A percentile compares a stretch with the other conserved stretches of the same genome.
Evolutionary conservation across 2,888 invertebrate genomes (phyloP).

Genomic region (Ophonus ardosiacus): DNA sequence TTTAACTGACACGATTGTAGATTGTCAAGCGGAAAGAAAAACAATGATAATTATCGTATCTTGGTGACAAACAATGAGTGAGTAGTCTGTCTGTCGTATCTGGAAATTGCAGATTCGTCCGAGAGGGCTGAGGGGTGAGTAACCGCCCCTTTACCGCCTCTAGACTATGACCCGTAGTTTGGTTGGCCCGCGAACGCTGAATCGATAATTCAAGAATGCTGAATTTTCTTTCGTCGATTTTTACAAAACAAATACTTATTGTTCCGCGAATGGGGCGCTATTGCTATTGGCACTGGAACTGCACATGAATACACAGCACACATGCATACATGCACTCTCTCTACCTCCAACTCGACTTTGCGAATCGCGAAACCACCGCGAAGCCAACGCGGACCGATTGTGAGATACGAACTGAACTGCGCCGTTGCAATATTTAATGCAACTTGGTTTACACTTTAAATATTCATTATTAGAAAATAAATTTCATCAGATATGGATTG

Average conservation of each 20-base stretch:
- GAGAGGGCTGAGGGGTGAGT: conserved; percentile 15
- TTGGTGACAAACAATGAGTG: conserved; percentile 47
- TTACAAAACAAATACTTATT: conserved; percentile 54
- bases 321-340: background rate
- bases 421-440: background rate
- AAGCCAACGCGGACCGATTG: background rate
- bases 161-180: conserved; percentile 48
- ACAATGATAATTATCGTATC: conserved; percentile 49
- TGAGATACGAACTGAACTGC: background rate
- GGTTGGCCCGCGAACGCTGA: conserved; percentile 38
- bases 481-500: background rate
- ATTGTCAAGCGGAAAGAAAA: conserved; percentile 34
- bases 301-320: background rate
- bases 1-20: conserved; percentile 1
- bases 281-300: conserved; percentile 22
- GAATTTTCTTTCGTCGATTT: conserved; percentile 56
- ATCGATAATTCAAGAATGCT: conserved; percentile 59
- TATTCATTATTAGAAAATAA: background rate
- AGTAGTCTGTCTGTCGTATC: conserved; percentile 37
- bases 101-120: conserved; percentile 43
- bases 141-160: conserved; percentile 13
- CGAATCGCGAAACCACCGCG: background rate
- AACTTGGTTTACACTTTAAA: background rate
- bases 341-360: background rate
- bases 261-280: conserved; percentile 16